Base-by-base conservation (phyloP, 2,888 invertebrate species). In the Mythimna vitellina region DNA sequence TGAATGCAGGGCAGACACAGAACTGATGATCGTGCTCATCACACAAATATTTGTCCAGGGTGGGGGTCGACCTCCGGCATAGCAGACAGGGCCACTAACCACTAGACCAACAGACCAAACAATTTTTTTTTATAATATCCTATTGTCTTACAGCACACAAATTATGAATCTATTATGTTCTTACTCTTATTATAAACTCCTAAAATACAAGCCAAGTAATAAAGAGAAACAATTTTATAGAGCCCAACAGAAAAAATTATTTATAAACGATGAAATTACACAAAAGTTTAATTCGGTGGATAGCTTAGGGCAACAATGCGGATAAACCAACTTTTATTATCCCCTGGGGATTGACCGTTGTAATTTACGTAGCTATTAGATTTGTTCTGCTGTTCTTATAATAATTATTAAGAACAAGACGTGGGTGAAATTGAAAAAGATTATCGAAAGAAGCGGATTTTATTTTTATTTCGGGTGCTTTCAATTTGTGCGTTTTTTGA, bases 311-410 rank as follows among this genome's bases (percentile, higher is more conserved):
- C 67, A 69, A 71, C 25, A 71, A 73, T 76, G 57, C 12, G 69
- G 57, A 58, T 75, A 54, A 38, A 68, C 7, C 58, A 77, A 72
- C 35, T 83, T 73, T 76, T 73, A 82, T 77, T 62, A 72, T 61
- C 3, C 69, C 63, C 60, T n/a, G 10, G 64, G 73, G 66, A 25
- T 70, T 61, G 56, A 60, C 69, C 63, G 42, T 32, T 56, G 35
- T 73, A 71, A 76, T 84, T 73, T 58, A 68, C 63, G 68, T 46
- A 49, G 17, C 57, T 61, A 74, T 79, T 83, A 38, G 63, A 75
- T 75, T 80, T 63, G 25, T 71, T 75, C 35, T 62, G 70, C 51
- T 35, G n/a, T 53, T 63, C 20, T 70, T 69, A 71, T 54, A 73
- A 69, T 72, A 51, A 63, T 69, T 25, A 56, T 29, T 1, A 53